These are phyloP conservation scores for Cyanoramphus novaezelandiae DNA, from an alignment of 2,113 vertebrate genomes.

Conservation along the genomic window DNA sequence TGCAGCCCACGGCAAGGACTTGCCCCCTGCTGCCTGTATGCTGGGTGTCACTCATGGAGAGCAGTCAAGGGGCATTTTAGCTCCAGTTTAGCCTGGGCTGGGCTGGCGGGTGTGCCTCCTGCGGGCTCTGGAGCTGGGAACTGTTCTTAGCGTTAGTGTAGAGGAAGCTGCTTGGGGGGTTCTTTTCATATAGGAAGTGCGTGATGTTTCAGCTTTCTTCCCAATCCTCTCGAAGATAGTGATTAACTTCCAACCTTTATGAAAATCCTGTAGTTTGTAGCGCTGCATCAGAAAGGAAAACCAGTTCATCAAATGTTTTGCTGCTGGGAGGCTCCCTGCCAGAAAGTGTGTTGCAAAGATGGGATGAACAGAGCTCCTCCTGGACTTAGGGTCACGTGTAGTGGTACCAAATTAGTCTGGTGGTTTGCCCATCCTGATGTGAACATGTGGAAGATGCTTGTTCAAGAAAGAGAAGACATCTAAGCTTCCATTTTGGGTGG, in stretches of 20 bases:
- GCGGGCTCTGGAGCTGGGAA: accelerated
- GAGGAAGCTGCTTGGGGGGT: background rate
- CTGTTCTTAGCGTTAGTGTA: accelerated
- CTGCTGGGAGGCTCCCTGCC: background rate
- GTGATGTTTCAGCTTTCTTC: background rate
- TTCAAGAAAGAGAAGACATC: background rate
- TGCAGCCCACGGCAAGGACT: background rate
- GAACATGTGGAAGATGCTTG: background rate
- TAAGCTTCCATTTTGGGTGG: background rate
- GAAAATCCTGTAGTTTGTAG: background rate
- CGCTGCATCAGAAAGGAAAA: background rate
- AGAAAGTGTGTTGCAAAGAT: background rate
- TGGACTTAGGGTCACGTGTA: accelerated
- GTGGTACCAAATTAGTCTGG: background rate
- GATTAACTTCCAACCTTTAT: background rate
- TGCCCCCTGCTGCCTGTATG: background rate
- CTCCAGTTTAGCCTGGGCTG: background rate
- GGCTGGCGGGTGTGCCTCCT: accelerated
- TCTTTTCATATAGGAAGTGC: background rate
- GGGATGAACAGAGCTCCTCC: background rate
- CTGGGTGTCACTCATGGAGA: background rate
- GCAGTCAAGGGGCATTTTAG: accelerated
- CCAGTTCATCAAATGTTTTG: background rate
- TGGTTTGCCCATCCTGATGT: background rate
- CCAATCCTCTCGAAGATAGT: background rate